Percentiles rank a stretch among this genome's conserved stretches.
These are phyloP conservation scores for Syncerus caffer DNA, from an alignment of 2,797 vertebrate species.

Conservation along the genomic window DNA sequence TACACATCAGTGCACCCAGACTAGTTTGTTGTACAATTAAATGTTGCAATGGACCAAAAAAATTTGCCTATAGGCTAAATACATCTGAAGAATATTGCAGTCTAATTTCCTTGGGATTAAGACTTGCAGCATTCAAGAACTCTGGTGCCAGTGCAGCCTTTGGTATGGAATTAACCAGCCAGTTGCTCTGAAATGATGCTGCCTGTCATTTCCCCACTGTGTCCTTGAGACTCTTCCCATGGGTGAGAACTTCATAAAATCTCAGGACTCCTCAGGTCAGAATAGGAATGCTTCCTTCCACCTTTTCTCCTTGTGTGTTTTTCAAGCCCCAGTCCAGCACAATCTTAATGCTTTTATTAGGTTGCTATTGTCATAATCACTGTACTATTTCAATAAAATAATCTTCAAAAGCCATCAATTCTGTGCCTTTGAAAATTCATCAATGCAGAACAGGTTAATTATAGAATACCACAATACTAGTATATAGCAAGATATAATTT, in stretches of 20 bases:
- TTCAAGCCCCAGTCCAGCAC: not conserved
- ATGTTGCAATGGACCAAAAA: not conserved
- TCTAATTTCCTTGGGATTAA: rapidly evolving
- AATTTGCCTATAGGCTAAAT: rapidly evolving
- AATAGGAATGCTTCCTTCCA: not conserved
- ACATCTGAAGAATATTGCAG: not conserved
- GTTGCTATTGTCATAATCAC: not conserved
- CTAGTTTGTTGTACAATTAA: rapidly evolving
- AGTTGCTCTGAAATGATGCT: rapidly evolving
- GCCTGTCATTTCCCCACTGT: too few relatives aligned
- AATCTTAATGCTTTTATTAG: not conserved
- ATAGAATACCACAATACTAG: not conserved
- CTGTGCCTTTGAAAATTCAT: not conserved
- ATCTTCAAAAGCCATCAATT: not conserved
- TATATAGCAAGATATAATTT: not conserved
- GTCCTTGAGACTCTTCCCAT: not conserved
- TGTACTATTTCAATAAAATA: not conserved
- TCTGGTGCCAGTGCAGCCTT: rapidly evolving
- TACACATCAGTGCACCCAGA: rapidly evolving
- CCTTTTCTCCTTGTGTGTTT: not conserved
- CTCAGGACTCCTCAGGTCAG: not conserved
- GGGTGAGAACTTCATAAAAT: not conserved
- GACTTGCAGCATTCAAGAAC: rapidly evolving
- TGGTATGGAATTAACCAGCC: rapidly evolving
- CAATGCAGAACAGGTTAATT: not conserved